These are phyloP conservation scores for Pteronotus mesoamericanus DNA, from an alignment of 2,797 vertebrate species.

Conservation along the genomic window DNA sequence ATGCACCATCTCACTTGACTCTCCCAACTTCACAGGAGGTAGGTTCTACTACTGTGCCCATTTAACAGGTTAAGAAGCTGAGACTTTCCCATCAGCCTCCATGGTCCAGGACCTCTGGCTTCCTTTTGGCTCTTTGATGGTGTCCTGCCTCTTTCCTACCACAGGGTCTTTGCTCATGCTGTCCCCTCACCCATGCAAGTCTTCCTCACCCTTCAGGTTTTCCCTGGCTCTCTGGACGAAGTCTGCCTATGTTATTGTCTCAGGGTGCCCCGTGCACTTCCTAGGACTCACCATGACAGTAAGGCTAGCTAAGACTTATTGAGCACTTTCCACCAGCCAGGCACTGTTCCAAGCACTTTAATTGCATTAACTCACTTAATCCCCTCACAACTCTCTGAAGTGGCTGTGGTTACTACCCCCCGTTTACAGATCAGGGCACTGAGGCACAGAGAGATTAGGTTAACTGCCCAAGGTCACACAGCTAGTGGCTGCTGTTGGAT, in stretches of 20 bases:
- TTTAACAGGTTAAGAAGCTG: not conserved
- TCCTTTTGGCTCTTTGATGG: not conserved
- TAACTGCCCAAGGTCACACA: not conserved
- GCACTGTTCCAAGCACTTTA: not conserved
- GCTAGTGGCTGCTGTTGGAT: not conserved
- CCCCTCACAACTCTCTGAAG: not conserved
- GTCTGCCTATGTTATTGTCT: not conserved
- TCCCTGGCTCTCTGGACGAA: not conserved
- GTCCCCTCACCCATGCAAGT: not conserved
- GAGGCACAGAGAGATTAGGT: not conserved
- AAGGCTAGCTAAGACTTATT: not conserved
- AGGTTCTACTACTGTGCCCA: not conserved
- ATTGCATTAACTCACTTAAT: not conserved
- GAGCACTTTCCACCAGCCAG: not conserved
- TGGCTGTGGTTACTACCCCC: not conserved
- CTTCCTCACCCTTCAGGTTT: not conserved
- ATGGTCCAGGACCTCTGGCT: not conserved
- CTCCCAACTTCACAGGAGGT: not conserved
- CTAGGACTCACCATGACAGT: not conserved
- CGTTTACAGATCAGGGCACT: not conserved
- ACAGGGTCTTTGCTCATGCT: not conserved
- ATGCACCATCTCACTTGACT: not conserved
- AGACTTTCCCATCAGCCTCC: not conserved
- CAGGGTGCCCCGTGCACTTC: not conserved
- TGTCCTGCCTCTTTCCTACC: not conserved